Percentiles rank a stretch among this genome's conserved stretches.
Conservation (phyloP, 2,888 invertebrate genomes). For the Parasteatoda lunata region DNA sequence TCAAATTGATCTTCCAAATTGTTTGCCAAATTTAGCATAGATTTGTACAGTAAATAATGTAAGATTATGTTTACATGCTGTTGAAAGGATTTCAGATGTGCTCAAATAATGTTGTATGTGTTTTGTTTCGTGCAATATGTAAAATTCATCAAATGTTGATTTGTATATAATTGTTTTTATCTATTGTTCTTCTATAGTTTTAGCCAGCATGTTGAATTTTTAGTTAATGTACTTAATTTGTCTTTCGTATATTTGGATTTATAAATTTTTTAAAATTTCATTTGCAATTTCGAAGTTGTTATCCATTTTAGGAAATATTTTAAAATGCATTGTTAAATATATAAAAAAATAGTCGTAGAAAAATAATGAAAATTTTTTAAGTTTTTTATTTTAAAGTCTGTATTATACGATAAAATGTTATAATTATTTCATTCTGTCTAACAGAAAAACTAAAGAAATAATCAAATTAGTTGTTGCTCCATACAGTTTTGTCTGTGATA, state of each 20-base stretch:
- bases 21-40: too few relatives aligned
- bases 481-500: too few relatives aligned
- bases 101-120: constrained; percentile 4
- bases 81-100: background rate
- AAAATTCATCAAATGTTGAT: constrained; percentile 11
- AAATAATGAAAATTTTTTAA: too few relatives aligned
- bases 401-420: too few relatives aligned
- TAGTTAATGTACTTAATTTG: background rate
- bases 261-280: constrained; percentile 9
- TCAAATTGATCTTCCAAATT: too few relatives aligned
- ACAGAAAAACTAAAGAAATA: too few relatives aligned
- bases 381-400: too few relatives aligned
- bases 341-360: too few relatives aligned
- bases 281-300: constrained; percentile 1
- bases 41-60: too few relatives aligned
- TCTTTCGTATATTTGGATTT: background rate
- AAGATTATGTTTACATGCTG: too few relatives aligned
- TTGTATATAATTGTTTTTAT: constrained; percentile 18
- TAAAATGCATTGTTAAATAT: background rate
- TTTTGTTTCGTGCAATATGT: constrained; percentile 28
- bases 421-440: too few relatives aligned
- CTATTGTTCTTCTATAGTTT: constrained; percentile 26
- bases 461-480: too few relatives aligned
- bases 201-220: constrained; percentile 15
- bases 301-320: constrained; percentile 6